Conservation (phyloP, 1,140 invertebrate species). For the Euura saliciscinereae region DNA sequence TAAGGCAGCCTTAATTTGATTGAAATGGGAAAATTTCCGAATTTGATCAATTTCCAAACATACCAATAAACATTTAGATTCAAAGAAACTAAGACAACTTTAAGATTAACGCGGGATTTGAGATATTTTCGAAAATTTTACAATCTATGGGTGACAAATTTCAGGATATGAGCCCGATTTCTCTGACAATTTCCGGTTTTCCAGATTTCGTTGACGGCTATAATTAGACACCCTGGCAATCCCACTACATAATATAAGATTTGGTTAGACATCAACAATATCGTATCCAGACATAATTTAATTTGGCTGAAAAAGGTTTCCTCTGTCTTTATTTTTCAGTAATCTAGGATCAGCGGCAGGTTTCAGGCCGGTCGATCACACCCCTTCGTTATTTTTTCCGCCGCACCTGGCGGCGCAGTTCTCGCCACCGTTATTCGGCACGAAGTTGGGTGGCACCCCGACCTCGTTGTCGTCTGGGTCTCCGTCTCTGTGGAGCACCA, state of each 20-base stretch:
- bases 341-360: constrained; percentile 66
- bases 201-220: too few relatives aligned
- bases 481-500: constrained; percentile 50
- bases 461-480: constrained; percentile 49
- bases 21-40: too few relatives aligned
- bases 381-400: constrained; percentile 76
- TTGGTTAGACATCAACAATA: not conserved
- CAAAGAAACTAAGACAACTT: not conserved
- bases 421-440: constrained; percentile 78
- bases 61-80: too few relatives aligned
- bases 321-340: constrained; percentile 51
- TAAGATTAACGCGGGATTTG: too few relatives aligned
- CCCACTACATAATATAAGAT: too few relatives aligned
- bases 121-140: not conserved
- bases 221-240: too few relatives aligned
- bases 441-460: constrained; percentile 48
- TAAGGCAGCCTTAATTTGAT: too few relatives aligned
- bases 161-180: not conserved
- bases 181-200: not conserved
- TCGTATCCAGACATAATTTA: constrained; percentile 9
- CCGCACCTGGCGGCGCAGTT: constrained; percentile 79
- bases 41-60: too few relatives aligned
- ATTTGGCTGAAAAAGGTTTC: constrained; percentile 10
- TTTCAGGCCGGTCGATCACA: constrained; percentile 63
- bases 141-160: not conserved